Conservation (phyloP, 2,797 vertebrate genomes). For the Scolopax bukidnonensis region DNA sequence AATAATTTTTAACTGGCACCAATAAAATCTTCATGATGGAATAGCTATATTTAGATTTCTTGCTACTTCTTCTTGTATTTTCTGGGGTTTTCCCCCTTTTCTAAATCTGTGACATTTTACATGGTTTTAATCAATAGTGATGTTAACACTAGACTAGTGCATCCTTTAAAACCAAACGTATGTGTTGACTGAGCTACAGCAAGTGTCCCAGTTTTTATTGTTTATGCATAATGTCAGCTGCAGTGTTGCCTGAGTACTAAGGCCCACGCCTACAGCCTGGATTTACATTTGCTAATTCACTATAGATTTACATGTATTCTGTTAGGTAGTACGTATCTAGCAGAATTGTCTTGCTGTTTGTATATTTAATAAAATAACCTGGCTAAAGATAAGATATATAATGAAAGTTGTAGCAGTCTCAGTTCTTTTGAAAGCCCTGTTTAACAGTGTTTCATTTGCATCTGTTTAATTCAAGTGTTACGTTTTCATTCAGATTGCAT, state of each 20-base stretch:
- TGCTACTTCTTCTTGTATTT: neutral
- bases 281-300: neutral
- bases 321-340: neutral
- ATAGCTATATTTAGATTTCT: conserved; percentile 4
- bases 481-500: neutral
- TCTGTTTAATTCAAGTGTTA: neutral
- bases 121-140: neutral
- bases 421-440: neutral
- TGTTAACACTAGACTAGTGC: neutral
- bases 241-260: neutral
- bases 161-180: neutral
- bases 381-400: neutral
- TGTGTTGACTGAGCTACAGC: neutral
- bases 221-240: neutral
- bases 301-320: neutral
- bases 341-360: neutral
- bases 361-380: neutral
- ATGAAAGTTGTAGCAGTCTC: neutral
- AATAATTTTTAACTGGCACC: neutral
- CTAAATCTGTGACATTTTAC: neutral
- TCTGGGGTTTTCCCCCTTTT: neutral
- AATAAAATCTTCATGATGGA: neutral
- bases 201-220: neutral
- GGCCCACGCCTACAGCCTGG: neutral
- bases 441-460: neutral